These are phyloP conservation scores for Tinamus major DNA, from an alignment of 2,797 vertebrate genomes.

Conservation along the genomic window DNA sequence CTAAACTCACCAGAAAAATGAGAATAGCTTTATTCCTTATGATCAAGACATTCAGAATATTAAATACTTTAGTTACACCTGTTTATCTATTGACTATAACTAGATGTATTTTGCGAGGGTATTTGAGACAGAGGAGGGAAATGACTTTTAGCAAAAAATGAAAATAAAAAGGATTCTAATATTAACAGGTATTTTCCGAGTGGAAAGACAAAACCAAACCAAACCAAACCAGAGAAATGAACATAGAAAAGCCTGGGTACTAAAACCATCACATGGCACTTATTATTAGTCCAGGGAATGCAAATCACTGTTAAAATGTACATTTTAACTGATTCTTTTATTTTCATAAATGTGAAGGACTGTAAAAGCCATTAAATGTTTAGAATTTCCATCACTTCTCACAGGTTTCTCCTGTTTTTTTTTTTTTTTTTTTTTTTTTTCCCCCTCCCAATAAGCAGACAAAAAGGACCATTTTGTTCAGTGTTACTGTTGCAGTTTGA, in stretches of 20 bases:
- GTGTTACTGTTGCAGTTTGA: no score
- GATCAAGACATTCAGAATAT: neutral
- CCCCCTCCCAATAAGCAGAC: neutral
- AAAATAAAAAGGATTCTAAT: neutral
- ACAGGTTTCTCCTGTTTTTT: neutral
- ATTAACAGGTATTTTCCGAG: neutral
- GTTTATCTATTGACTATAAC: neutral
- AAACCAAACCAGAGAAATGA: neutral
- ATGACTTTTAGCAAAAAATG: neutral
- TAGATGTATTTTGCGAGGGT: neutral
- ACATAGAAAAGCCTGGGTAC: neutral
- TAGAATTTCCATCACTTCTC: neutral
- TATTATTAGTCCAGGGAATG: neutral
- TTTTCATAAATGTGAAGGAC: neutral
- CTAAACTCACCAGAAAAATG: neutral
- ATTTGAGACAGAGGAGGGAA: neutral
- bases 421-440: neutral
- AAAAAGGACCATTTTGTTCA: fast-evolving
- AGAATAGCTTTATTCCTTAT: neutral
- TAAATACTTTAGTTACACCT: neutral
- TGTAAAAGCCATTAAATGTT: neutral
- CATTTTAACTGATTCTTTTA: neutral
- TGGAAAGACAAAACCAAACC: neutral
- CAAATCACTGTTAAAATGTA: neutral
- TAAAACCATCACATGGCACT: neutral